Percentiles rank a stretch among this genome's conserved stretches.
These are phyloP conservation scores for Diplodus puntazzo DNA, from an alignment of 2,797 vertebrate genomes.

Conservation along the genomic window DNA sequence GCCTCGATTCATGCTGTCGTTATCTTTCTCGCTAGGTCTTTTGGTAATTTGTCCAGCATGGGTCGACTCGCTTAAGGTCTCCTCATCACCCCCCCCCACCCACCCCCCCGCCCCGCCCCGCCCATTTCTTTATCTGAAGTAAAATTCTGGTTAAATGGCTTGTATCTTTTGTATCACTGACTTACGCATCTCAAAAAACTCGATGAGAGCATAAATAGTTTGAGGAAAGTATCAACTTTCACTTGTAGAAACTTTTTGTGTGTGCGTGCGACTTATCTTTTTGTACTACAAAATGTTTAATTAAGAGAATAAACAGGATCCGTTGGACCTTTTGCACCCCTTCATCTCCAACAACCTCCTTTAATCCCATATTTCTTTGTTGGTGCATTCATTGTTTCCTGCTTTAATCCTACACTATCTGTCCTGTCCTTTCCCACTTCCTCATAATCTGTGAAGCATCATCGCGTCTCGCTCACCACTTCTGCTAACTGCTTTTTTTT, in stretches of 20 bases:
- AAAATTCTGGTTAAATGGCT: slow-evolving; percentile 65
- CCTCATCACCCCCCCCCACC: slow-evolving; percentile 47
- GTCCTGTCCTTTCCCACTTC: not conserved
- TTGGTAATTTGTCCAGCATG: slow-evolving; percentile 80
- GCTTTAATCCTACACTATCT: slow-evolving; percentile 11
- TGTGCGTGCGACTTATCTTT: slow-evolving; percentile 14
- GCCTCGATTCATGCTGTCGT: slow-evolving; percentile 71
- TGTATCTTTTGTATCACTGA: slow-evolving; percentile 56
- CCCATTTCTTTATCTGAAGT: slow-evolving; percentile 63
- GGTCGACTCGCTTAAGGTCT: slow-evolving; percentile 75
- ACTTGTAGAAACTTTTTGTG: not conserved
- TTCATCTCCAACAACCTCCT: not conserved
- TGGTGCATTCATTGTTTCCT: not conserved
- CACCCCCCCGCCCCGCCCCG: too few species aligned
- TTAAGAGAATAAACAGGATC: slow-evolving; percentile 16
- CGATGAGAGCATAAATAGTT: slow-evolving; percentile 34
- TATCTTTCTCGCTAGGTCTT: slow-evolving; percentile 77
- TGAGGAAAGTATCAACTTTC: slow-evolving; percentile 30
- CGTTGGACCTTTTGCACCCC: not conserved
- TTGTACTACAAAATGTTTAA: slow-evolving; percentile 14
- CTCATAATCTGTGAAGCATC: slow-evolving; percentile 7
- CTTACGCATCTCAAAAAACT: slow-evolving; percentile 22
- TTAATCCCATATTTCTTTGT: slow-evolving; percentile 14
- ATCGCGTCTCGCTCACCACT: not conserved
- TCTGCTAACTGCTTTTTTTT: not conserved